Conservation (phyloP, 2,888 invertebrate genomes). For the Candidula unifasciata region DNA sequence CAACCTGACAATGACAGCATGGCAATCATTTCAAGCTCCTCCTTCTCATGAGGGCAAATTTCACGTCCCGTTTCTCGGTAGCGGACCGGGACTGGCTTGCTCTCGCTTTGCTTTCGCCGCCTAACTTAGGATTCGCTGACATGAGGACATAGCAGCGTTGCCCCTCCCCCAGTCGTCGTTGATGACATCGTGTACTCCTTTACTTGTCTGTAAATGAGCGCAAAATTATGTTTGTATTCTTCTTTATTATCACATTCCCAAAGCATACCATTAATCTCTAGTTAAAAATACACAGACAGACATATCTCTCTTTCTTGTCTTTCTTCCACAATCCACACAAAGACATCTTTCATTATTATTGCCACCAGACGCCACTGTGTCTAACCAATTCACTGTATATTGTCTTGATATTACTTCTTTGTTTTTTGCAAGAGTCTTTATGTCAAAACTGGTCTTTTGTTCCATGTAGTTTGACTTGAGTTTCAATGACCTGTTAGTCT, state of each 20-base stretch:
- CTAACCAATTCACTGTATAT: too few relatives aligned
- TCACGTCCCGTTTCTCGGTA: neutral
- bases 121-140: neutral
- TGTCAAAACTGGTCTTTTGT: too few relatives aligned
- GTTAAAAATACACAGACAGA: neutral
- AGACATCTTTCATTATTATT: too few relatives aligned
- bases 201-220: constrained; percentile 4
- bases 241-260: constrained; percentile 8
- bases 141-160: neutral
- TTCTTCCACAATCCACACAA: neutral
- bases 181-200: neutral
- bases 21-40: constrained; percentile 21
- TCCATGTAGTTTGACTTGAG: too few relatives aligned
- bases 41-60: neutral
- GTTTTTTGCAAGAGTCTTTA: too few relatives aligned
- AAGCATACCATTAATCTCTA: neutral
- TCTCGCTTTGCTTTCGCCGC: neutral
- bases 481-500: too few relatives aligned
- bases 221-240: neutral
- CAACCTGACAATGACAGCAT: constrained; percentile 14
- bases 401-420: too few relatives aligned
- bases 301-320: neutral
- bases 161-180: constrained; percentile 4
- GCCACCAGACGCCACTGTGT: too few relatives aligned
- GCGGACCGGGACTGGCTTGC: neutral